Evolutionary conservation across 2,797 vertebrate species (phyloP).

Genomic region (Oophaga sylvatica): DNA sequence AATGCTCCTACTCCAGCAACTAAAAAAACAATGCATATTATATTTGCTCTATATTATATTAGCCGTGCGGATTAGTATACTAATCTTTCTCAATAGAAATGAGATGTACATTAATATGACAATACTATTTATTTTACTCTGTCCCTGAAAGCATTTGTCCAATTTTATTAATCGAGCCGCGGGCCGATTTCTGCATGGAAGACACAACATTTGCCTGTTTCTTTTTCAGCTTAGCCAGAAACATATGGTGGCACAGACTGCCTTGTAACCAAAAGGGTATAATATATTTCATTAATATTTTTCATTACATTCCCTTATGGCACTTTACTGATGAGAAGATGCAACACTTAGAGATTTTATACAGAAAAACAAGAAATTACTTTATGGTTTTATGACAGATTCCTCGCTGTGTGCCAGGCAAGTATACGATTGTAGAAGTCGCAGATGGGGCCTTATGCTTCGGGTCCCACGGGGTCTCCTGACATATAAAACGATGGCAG

Average conservation of each 20-base stretch:
- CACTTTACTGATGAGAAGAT: constrained; percentile 23
- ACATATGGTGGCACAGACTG: constrained; percentile 31
- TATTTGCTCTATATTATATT: neutral
- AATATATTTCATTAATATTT: constrained; percentile 34
- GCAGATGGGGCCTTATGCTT: constrained; percentile 1
- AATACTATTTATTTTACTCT: neutral
- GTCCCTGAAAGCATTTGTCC: constrained; percentile 12
- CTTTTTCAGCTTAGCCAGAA: constrained; percentile 17
- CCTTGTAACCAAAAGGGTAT: constrained; percentile 25
- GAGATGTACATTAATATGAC: neutral
- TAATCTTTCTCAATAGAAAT: neutral
- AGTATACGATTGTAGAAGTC: neutral
- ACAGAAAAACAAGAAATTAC: constrained; percentile 7
- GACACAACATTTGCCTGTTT: constrained; percentile 15
- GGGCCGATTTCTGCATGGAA: constrained; percentile 14
- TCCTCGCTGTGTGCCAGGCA: neutral
- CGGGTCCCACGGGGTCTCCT: neutral
- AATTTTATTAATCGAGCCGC: constrained; percentile 20
- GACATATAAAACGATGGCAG: neutral
- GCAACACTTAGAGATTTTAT: neutral
- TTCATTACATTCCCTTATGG: constrained; percentile 28
- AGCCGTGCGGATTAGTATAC: neutral
- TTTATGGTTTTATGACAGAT: constrained; percentile 1
- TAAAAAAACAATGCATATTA: too few relatives aligned
- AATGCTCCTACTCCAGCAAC: too few relatives aligned